A percentile compares a stretch with the other conserved stretches of the same genome.
phyloP scores from a whole-genome alignment of 2,113 vertebrate genomes.

The Cyprinodon variegatus region DNA sequence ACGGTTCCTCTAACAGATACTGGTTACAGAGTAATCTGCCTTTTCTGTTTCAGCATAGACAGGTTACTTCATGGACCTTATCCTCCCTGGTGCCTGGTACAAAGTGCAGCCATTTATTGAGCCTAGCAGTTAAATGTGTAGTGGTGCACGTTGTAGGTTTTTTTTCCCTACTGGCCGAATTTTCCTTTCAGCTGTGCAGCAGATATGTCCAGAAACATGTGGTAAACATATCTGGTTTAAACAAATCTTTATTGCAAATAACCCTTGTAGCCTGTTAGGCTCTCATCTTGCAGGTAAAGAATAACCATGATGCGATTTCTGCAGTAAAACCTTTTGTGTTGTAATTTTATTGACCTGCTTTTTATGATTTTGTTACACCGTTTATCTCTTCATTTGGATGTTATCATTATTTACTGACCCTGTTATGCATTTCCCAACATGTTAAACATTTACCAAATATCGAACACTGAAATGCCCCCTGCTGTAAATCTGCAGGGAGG shows the following conservation, averaged over 20 bases:
- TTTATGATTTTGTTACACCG: background rate
- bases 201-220: background rate
- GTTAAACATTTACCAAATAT: conserved; percentile 3
- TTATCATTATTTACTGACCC: background rate
- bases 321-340: background rate
- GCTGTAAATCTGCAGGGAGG: background rate
- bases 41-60: background rate
- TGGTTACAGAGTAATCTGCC: background rate
- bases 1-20: background rate
- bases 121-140: background rate
- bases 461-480: background rate
- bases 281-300: background rate
- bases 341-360: background rate
- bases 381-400: background rate
- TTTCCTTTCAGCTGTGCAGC: background rate
- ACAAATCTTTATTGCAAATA: background rate
- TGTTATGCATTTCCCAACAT: background rate
- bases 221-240: background rate
- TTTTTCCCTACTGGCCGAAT: no score
- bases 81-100: background rate
- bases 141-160: background rate
- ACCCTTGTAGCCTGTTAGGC: background rate
- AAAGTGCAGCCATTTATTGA: background rate
- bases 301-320: background rate
- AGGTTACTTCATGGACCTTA: background rate